Conservation (phyloP, 2,797 vertebrate genomes). For the Rousettus madagascariensis region DNA sequence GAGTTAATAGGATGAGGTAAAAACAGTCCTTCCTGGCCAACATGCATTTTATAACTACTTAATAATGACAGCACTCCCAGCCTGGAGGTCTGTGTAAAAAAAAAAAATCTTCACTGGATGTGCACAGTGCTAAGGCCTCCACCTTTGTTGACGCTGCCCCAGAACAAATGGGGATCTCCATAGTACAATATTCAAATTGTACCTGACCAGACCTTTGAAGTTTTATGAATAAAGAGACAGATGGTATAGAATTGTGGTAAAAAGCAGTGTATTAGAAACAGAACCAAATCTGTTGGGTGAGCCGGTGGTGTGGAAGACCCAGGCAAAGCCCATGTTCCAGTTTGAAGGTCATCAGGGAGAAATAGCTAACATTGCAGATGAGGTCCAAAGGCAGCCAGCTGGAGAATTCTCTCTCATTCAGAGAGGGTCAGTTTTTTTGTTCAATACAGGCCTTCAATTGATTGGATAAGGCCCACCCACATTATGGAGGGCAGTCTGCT, state of each 20-base stretch:
- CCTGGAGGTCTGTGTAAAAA: conserved; percentile 11
- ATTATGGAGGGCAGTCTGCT: not conserved
- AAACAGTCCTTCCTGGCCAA: not conserved
- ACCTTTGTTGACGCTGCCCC: conserved; percentile 65
- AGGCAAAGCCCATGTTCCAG: not conserved
- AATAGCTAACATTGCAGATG: not conserved
- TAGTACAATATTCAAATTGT: accelerated
- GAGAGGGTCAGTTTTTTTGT: not conserved
- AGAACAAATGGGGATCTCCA: conserved; percentile 11
- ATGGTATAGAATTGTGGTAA: not conserved
- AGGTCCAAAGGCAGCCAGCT: not conserved
- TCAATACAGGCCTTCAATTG: not conserved
- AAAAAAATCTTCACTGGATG: conserved; percentile 53
- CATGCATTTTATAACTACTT: not conserved
- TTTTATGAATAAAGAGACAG: not conserved
- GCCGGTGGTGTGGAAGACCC: not conserved
- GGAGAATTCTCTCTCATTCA: not conserved
- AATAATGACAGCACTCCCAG: not conserved
- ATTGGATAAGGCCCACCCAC: not conserved
- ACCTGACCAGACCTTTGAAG: not conserved
- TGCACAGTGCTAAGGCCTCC: conserved; percentile 63
- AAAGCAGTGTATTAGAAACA: not conserved
- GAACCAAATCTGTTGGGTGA: not conserved
- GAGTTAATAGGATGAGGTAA: not conserved
- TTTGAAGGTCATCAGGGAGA: not conserved